Conservation (phyloP, 1,140 invertebrate genomes). For the Drosophila bifasciata region DNA sequence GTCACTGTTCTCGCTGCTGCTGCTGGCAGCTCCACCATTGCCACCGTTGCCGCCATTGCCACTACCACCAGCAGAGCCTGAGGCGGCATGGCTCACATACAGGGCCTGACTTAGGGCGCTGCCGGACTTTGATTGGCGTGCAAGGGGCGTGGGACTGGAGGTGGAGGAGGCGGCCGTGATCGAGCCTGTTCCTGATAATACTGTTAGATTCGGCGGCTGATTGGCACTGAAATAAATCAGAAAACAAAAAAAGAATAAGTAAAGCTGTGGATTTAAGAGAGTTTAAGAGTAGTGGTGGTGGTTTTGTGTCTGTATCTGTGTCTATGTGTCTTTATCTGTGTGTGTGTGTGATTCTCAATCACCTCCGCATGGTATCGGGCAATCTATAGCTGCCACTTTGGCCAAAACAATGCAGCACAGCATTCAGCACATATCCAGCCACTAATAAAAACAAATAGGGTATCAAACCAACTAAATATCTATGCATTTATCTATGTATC, state of each 20-base stretch:
- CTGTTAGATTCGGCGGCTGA: constrained; percentile 81
- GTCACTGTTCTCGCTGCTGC: constrained; percentile 71
- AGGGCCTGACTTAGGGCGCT: constrained; percentile 55
- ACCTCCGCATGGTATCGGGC: constrained; percentile 3
- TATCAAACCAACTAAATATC: not conserved
- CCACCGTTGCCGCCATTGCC: constrained; percentile 23
- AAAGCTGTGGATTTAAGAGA: not conserved
- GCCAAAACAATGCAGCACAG: constrained; percentile 12
- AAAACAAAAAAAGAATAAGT: not conserved
- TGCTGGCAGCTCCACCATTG: constrained; percentile 21
- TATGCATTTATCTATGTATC: not conserved
- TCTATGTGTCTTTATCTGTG: not conserved
- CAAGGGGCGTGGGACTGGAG: constrained; percentile 55
- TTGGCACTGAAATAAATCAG: constrained; percentile 57
- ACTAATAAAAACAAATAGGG: constrained; percentile 26
- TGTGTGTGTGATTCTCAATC: no score
- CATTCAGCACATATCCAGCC: constrained; percentile 11
- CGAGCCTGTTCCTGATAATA: constrained; percentile 68
- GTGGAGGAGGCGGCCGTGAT: constrained; percentile 57
- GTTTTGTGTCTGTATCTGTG: not conserved
- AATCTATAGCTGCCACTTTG: constrained; percentile 18
- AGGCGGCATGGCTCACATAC: constrained; percentile 35
- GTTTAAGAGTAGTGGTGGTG: not conserved
- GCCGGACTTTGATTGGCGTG: constrained; percentile 60
- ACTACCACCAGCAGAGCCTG: constrained; percentile 11